Evolutionary conservation across 2,113 vertebrate species (phyloP).

Genomic region (Apistogramma diplotaenia): DNA sequence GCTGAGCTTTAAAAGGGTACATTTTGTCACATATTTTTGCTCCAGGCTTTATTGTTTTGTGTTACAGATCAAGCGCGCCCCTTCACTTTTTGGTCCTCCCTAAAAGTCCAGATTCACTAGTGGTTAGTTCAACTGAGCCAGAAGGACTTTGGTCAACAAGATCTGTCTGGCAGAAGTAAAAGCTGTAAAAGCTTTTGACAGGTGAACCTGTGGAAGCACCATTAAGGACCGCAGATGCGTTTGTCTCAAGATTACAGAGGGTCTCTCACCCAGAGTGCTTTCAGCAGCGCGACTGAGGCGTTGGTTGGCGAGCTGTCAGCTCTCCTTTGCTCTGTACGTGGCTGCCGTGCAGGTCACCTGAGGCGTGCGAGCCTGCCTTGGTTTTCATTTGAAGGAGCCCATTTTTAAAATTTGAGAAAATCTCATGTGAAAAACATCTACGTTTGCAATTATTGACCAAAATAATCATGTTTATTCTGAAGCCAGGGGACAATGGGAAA

Average conservation of each 20-base stretch:
- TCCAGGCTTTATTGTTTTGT: rapidly evolving
- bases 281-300: background rate
- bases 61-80: background rate
- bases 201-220: background rate
- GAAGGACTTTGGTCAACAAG: background rate
- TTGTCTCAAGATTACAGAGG: background rate
- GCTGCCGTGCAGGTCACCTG: background rate
- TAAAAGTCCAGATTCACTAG: rapidly evolving
- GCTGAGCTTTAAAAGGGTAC: background rate
- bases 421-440: too few relatives aligned
- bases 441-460: too few relatives aligned
- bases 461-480: too few relatives aligned
- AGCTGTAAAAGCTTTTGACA: background rate
- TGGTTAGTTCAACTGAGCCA: background rate
- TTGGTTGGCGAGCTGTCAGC: background rate
- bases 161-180: background rate
- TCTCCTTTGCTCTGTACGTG: background rate
- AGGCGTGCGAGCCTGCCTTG: background rate
- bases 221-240: background rate
- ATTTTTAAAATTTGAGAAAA: too few relatives aligned
- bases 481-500: too few relatives aligned
- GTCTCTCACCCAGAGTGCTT: background rate
- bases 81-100: background rate
- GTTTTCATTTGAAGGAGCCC: too few relatives aligned
- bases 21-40: background rate